phyloP scores from a whole-genome alignment of 2,888 invertebrate species.

The Lasioglossum villosulum region DNA sequence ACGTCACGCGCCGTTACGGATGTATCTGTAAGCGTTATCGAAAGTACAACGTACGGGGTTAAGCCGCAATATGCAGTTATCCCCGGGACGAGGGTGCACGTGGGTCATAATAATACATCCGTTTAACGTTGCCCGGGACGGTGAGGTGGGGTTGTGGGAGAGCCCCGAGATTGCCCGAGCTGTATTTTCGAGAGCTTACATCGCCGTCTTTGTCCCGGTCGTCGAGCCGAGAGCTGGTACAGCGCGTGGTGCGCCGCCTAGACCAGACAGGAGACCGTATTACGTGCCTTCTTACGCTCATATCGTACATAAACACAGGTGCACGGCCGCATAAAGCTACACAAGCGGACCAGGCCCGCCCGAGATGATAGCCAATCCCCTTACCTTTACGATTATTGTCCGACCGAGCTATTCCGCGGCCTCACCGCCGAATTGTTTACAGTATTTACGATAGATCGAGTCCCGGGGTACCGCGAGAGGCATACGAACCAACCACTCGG shows the following conservation, averaged over 20 bases:
- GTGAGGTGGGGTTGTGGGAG: neutral
- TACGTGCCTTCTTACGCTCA: conserved; percentile 52
- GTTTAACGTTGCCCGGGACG: conserved; percentile 63
- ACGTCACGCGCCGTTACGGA: conserved; percentile 24
- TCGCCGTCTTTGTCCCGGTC: conserved; percentile 41
- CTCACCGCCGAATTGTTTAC: conserved; percentile 78
- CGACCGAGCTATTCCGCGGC: conserved; percentile 58
- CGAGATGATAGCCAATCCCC: conserved; percentile 78
- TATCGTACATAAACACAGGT: conserved; percentile 43
- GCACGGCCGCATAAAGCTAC: conserved; percentile 19
- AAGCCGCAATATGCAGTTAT: conserved; percentile 76
- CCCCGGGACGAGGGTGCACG: conserved; percentile 52
- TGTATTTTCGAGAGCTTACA: conserved; percentile 72
- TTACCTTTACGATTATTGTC: conserved; percentile 81
- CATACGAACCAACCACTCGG: conserved; percentile 41
- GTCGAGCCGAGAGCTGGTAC: neutral
- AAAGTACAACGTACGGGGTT: conserved; percentile 56
- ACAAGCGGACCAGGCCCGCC: conserved; percentile 29
- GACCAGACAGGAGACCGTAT: conserved; percentile 32
- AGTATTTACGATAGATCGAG: conserved; percentile 79
- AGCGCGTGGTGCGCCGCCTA: conserved; percentile 22
- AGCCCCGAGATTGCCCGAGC: conserved; percentile 70
- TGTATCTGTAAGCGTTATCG: conserved; percentile 59
- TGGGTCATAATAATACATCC: conserved; percentile 71
- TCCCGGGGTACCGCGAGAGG: conserved; percentile 54